Conservation (phyloP, 2,797 vertebrate genomes). For the Morelia viridis region DNA sequence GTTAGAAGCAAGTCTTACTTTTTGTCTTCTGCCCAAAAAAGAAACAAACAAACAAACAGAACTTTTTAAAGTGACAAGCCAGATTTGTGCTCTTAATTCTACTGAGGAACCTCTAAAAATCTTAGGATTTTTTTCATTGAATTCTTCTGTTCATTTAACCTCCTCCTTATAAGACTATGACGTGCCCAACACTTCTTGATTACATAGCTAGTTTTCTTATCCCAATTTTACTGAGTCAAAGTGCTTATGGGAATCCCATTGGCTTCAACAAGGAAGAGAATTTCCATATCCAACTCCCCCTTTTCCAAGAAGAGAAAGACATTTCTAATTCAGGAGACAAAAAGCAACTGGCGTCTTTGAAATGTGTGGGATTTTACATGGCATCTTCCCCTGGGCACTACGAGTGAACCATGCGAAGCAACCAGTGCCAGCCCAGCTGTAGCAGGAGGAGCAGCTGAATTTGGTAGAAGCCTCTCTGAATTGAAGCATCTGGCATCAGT, state of each 20-base stretch:
- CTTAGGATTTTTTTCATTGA: background rate
- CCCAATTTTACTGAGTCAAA: background rate
- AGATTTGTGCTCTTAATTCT: background rate
- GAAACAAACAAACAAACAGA: background rate
- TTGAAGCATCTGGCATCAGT: slow-evolving; percentile 11
- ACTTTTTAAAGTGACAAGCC: background rate
- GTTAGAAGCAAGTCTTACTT: background rate
- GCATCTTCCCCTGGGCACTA: background rate
- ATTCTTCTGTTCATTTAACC: background rate
- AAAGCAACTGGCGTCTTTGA: background rate
- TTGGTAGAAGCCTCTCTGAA: slow-evolving; percentile 4
- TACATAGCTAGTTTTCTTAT: background rate
- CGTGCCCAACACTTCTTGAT: background rate
- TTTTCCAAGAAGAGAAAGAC: background rate
- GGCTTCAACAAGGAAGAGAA: background rate
- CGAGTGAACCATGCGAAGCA: background rate
- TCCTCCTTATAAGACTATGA: no score
- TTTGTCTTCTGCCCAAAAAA: background rate
- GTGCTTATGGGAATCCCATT: background rate
- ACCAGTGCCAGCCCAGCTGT: background rate
- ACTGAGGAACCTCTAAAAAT: background rate
- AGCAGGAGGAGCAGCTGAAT: background rate
- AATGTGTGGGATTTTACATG: background rate
- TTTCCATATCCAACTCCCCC: background rate
- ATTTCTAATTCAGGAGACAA: background rate